phyloP scores from a whole-genome alignment of 2,797 vertebrate species.

The Centropyge bicolor region DNA sequence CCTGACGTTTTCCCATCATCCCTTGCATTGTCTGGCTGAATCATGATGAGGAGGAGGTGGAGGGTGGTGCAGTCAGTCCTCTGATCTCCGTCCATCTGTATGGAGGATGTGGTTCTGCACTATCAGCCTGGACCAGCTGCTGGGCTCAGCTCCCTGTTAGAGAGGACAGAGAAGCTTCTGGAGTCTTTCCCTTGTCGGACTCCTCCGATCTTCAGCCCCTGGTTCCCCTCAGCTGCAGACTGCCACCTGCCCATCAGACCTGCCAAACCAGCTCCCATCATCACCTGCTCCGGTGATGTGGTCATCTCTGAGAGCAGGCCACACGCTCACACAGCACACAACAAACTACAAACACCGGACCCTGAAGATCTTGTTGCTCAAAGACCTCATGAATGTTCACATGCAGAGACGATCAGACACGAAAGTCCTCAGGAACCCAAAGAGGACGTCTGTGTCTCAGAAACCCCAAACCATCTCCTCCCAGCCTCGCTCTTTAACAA shows the following conservation, averaged over 20 bases:
- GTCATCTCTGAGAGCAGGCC: not conserved
- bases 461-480: not conserved
- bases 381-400: not conserved
- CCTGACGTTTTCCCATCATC: not conserved
- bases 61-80: not conserved
- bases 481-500: fast-evolving
- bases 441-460: not conserved
- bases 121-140: constrained; percentile 81
- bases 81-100: constrained; percentile 51
- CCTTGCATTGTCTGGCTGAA: not conserved
- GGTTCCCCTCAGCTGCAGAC: constrained; percentile 85
- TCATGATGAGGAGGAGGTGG: constrained; percentile 13
- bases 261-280: constrained; percentile 84
- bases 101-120: constrained; percentile 93
- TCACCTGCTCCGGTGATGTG: constrained; percentile 68
- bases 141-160: constrained; percentile 77
- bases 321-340: not conserved
- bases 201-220: constrained; percentile 87
- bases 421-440: not conserved
- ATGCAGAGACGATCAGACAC: not conserved
- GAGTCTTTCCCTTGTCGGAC: constrained; percentile 86
- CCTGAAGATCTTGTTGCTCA: not conserved
- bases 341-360: not conserved
- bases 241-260: constrained; percentile 88
- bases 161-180: constrained; percentile 86